A percentile compares a stretch with the other conserved stretches of the same genome.
Conservation (phyloP, 2,797 vertebrate species). For the Spinus olivaceus region DNA sequence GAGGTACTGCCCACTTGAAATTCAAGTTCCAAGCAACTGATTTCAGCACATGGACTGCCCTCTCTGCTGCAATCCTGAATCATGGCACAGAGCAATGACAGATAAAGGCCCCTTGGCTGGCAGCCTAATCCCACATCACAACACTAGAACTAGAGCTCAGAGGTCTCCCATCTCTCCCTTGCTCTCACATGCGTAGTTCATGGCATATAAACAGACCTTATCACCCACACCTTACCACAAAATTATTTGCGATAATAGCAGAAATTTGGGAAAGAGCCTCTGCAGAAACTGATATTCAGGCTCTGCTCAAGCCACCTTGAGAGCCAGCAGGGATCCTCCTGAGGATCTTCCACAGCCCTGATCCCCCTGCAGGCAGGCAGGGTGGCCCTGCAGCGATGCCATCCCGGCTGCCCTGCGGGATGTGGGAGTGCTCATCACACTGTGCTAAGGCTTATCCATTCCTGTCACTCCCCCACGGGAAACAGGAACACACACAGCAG, state of each 20-base stretch:
- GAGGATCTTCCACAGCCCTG: background rate
- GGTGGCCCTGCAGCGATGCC: background rate
- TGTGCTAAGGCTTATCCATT: background rate
- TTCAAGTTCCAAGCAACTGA: background rate
- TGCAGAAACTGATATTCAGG: background rate
- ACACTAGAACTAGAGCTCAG: background rate
- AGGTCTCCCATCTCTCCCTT: background rate
- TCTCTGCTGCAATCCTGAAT: background rate
- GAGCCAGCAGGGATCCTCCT: background rate
- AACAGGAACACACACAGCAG: background rate
- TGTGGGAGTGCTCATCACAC: background rate
- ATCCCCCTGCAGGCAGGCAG: background rate
- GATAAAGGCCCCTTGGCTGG: background rate
- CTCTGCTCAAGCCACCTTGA: background rate
- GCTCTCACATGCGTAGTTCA: background rate
- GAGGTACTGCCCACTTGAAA: background rate
- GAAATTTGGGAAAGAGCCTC: background rate
- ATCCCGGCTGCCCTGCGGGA: rapidly evolving
- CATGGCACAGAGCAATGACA: background rate
- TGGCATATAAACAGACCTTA: background rate
- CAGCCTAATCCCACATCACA: background rate
- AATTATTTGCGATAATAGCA: background rate
- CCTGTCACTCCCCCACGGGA: background rate
- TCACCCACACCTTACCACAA: background rate
- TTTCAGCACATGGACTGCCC: background rate